Evolutionary conservation across 2,888 invertebrate species (phyloP).

Genomic region (Mycalesis mineus): DNA sequence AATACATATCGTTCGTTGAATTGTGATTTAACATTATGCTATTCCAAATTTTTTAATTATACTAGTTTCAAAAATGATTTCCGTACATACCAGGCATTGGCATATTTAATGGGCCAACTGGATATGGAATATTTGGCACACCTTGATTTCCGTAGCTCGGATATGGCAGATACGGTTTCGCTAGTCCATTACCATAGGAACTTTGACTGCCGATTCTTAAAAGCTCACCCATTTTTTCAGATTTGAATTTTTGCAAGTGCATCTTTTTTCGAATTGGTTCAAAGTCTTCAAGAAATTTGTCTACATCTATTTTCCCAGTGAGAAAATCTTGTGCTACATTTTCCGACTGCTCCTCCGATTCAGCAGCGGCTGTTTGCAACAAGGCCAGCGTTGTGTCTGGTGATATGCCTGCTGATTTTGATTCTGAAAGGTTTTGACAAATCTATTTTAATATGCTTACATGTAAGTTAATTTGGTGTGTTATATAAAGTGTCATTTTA

Average conservation of each 20-base stretch:
- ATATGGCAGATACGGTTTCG: constrained; percentile 66
- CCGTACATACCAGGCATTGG: constrained; percentile 83
- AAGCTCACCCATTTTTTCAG: constrained; percentile 93
- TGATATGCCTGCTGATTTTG: constrained; percentile 86
- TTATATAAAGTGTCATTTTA: no score
- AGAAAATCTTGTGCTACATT: constrained; percentile 88
- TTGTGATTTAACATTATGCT: background rate
- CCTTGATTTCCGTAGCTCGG: constrained; percentile 69
- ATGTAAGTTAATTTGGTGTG: no score
- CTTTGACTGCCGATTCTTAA: constrained; percentile 63
- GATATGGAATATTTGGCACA: constrained; percentile 83
- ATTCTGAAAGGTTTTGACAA: constrained; percentile 77
- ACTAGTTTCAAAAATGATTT: constrained; percentile 57
- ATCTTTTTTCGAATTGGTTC: constrained; percentile 80
- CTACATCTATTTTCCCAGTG: constrained; percentile 83
- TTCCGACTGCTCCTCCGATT: constrained; percentile 96
- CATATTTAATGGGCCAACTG: constrained; percentile 85
- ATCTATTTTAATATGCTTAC: background rate
- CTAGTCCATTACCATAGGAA: constrained; percentile 58
- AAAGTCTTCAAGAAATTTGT: constrained; percentile 92
- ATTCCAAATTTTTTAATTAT: background rate
- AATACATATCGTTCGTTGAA: background rate
- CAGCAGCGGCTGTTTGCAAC: constrained; percentile 93
- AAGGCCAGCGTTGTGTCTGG: constrained; percentile 92
- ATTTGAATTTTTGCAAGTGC: constrained; percentile 89